These are phyloP conservation scores for Eupeodes luniger DNA, from an alignment of 2,888 invertebrate genomes.

Conservation along the genomic window DNA sequence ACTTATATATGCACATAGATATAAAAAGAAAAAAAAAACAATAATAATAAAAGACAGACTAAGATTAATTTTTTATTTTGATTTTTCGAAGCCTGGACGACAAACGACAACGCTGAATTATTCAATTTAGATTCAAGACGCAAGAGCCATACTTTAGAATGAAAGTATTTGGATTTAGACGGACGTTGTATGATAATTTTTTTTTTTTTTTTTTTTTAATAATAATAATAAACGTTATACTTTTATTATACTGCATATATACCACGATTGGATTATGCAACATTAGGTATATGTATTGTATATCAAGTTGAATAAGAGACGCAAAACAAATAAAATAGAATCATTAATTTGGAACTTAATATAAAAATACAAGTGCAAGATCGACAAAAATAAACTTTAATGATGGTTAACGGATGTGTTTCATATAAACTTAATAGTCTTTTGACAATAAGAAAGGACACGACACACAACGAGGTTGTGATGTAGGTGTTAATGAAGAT, in stretches of 20 bases:
- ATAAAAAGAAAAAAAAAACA: conserved; percentile 7
- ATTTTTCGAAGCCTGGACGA: conserved; percentile 45
- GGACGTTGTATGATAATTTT: conserved; percentile 67
- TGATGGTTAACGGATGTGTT: not conserved
- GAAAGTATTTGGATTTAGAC: conserved; percentile 25
- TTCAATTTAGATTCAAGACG: conserved; percentile 60
- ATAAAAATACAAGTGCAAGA: not conserved
- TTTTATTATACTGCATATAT: conserved; percentile 55
- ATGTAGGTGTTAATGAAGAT: too few relatives aligned
- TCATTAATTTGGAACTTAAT: conserved; percentile 11
- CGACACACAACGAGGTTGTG: too few relatives aligned
- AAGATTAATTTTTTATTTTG: conserved; percentile 42
- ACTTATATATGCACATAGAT: not conserved
- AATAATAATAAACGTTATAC: conserved; percentile 46
- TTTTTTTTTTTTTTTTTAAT: conserved; percentile 40
- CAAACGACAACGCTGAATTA: conserved; percentile 58
- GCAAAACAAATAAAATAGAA: conserved; percentile 29
- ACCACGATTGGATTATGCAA: conserved; percentile 66
- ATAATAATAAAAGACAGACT: conserved; percentile 20
- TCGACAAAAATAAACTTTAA: conserved; percentile 10
- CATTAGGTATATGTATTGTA: not conserved
- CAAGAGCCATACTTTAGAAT: conserved; percentile 39
- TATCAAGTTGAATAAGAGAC: not conserved
- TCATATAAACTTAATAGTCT: not conserved
- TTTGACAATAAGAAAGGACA: not conserved